Evolutionary conservation across 2,797 vertebrate species (phyloP).

Genomic region (Apodemus agrarius): DNA sequence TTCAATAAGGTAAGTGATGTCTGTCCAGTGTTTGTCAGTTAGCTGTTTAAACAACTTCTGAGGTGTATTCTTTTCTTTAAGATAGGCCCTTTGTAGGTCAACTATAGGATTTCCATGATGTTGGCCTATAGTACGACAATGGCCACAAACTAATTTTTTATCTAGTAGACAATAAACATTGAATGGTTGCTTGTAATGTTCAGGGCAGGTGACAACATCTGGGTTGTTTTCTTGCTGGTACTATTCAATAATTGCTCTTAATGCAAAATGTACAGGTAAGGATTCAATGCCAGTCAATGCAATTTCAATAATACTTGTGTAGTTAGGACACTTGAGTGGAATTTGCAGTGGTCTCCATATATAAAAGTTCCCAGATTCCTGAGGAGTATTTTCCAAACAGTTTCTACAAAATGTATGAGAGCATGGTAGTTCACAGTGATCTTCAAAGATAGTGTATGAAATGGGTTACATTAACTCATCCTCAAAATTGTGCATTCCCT

Average conservation of each 20-base stretch:
- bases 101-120: constrained; percentile 94
- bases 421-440: constrained; percentile 94
- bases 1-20: constrained; percentile 87
- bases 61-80: constrained; percentile 88
- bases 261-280: constrained; percentile 93
- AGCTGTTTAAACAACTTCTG: constrained; percentile 88
- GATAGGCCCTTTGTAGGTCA: constrained; percentile 92
- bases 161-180: constrained; percentile 95
- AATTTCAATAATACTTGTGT: constrained; percentile 91
- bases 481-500: constrained; percentile 93
- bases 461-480: constrained; percentile 95
- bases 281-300: constrained; percentile 88
- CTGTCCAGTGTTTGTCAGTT: constrained; percentile 88
- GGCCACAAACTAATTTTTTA: constrained; percentile 92
- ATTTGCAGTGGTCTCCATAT: constrained; percentile 90
- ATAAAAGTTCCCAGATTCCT: constrained; percentile 87
- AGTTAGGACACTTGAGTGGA: constrained; percentile 94
- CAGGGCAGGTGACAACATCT: constrained; percentile 87
- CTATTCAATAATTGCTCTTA: constrained; percentile 95
- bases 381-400: constrained; percentile 92
- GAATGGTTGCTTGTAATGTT: constrained; percentile 92
- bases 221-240: constrained; percentile 89
- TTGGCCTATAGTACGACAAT: constrained; percentile 93
- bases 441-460: constrained; percentile 93
- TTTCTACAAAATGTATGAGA: constrained; percentile 95